Base-by-base conservation (phyloP, 1,140 invertebrate genomes). In the Dolichoris vasculosae region DNA sequence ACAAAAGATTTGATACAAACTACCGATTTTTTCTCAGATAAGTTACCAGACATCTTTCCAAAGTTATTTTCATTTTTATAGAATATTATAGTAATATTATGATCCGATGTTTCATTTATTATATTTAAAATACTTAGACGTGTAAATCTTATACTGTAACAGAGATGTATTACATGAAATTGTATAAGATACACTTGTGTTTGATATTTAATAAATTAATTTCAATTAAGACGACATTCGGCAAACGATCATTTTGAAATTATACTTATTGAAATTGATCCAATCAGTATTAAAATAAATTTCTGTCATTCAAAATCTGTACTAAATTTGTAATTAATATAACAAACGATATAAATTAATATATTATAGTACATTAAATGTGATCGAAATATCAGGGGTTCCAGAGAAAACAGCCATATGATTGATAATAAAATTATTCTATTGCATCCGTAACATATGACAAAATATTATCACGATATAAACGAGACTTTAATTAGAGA, bases 401-500 rank as follows among this genome's bases (percentile, higher is more conserved):
- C 32, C 7, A 67, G 8, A 67, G 11, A 51, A 67, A 67, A 32
- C 9, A 81, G 40, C 13, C 23, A n/a, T 2, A 20, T 59, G 32
- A 82, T 82, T 73, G 35, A 82, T 75, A 75, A 82, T 40, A 40
- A 82, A 82, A 48, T 55, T 17, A 32, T 69, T 67, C 40, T 67
- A 20, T 17, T 17, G 0, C 15, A 48, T 59, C 6, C 26, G 2
- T 26, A 73, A 43, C 6, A 13, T n/a, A 71, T 63, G 15, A n/a
- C 6, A 4, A 51, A 63, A 20, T 26, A 63, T 63, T 79, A 63
- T 38, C 23, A 64, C 9, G 38, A 30, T 69, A 69, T 40, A 76
- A 76, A 43, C 46, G 76, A 64, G 63, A 78, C 55, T 79, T 79
- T 79, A 79, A 84, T 84, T 79, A 59, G 73, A 46, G 26, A 84